phyloP scores from a whole-genome alignment of 2,797 vertebrate genomes.

The Schizopygopsis malacanthus region DNA sequence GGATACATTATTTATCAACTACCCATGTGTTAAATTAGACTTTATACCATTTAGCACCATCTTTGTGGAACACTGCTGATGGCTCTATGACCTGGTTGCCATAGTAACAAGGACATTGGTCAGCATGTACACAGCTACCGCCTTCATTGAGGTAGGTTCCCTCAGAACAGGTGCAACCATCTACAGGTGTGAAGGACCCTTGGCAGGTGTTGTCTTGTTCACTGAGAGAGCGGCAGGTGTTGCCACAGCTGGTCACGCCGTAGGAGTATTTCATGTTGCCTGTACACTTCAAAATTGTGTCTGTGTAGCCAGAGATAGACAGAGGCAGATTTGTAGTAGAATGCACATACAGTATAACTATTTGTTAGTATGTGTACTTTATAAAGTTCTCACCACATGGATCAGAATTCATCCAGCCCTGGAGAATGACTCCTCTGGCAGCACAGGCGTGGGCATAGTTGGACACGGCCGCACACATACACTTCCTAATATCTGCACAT shows the following conservation, averaged over 20 bases:
- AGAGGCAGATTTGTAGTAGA: not conserved
- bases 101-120: slow-evolving; percentile 79
- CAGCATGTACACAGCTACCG: slow-evolving; percentile 75
- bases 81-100: slow-evolving; percentile 61
- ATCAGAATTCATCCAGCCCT: slow-evolving; percentile 75
- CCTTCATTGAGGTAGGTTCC: slow-evolving; percentile 78
- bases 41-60: slow-evolving; percentile 72
- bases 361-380: not conserved
- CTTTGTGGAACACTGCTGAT: not conserved
- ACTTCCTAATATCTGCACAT: slow-evolving; percentile 79
- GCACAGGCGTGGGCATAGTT: slow-evolving; percentile 84
- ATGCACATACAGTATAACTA: not conserved
- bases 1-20: not conserved
- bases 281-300: slow-evolving; percentile 68
- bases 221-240: slow-evolving; percentile 81
- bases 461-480: slow-evolving; percentile 84
- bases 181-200: slow-evolving; percentile 69
- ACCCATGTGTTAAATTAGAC: not conserved
- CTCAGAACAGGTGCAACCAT: slow-evolving; percentile 84
- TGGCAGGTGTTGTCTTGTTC: slow-evolving; percentile 74
- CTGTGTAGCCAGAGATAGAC: slow-evolving; percentile 35
- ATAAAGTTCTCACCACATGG: slow-evolving; percentile 78
- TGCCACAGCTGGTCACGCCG: slow-evolving; percentile 77
- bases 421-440: slow-evolving; percentile 73
- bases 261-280: slow-evolving; percentile 79